phyloP scores from a whole-genome alignment of 2,888 invertebrate genomes.

The Urechis unicinctus region DNA sequence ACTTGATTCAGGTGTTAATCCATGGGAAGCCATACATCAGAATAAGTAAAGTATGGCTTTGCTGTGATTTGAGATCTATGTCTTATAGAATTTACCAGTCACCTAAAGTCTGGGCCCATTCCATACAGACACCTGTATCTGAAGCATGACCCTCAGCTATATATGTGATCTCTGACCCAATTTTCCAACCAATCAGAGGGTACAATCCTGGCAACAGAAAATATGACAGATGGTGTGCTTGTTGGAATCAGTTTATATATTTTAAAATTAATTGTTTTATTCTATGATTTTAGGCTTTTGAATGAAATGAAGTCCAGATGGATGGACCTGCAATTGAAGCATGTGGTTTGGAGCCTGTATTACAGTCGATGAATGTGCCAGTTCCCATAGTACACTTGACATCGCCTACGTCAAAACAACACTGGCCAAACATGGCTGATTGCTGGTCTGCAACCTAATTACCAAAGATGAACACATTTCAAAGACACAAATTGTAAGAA shows the following conservation, averaged over 20 bases:
- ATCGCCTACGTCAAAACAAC: conserved; percentile 78
- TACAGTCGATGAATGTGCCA: conserved; percentile 43
- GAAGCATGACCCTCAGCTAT: conserved; percentile 80
- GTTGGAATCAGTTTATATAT: too few species aligned
- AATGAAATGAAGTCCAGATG: too few species aligned
- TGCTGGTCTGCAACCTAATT: conserved; percentile 84
- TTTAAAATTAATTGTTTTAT: too few species aligned
- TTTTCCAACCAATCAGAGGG: conserved; percentile 84
- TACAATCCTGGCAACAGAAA: conserved; percentile 62
- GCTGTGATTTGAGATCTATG: too few species aligned
- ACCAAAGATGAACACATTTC: background rate
- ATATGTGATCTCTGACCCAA: conserved; percentile 58
- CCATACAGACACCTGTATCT: conserved; percentile 80
- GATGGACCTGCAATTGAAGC: conserved; percentile 75
- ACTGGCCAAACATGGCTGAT: conserved; percentile 83
- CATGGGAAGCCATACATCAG: too few species aligned
- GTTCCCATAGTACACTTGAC: conserved; percentile 83
- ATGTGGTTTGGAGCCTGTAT: conserved; percentile 58
- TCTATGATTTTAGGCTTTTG: too few species aligned
- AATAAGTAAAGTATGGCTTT: too few species aligned
- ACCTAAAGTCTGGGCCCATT: conserved; percentile 63
- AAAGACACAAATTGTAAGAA: background rate
- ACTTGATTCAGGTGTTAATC: too few species aligned
- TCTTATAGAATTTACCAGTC: conserved; percentile 6
- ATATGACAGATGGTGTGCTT: too few species aligned